Conservation (phyloP, 2,797 vertebrate genomes). For the Salmo trutta region DNA sequence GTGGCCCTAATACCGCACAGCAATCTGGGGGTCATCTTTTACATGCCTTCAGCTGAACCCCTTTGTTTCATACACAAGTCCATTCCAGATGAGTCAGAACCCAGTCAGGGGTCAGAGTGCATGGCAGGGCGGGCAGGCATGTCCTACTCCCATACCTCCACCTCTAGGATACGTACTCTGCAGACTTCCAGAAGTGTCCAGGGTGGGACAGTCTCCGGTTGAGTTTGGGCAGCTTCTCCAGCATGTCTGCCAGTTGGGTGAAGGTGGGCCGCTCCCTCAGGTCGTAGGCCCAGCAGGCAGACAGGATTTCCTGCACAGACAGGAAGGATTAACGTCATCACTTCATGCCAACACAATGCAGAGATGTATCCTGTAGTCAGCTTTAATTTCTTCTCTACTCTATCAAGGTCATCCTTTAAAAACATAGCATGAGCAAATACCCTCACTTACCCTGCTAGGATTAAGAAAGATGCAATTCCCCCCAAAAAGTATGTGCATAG, state of each 20-base stretch:
- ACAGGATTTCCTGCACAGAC: constrained; percentile 89
- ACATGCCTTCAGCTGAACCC: neutral
- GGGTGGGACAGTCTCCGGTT: constrained; percentile 97
- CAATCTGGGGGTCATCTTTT: too few species aligned
- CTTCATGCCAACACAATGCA: neutral
- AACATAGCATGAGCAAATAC: neutral
- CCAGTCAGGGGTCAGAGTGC: neutral
- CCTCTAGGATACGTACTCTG: constrained; percentile 88
- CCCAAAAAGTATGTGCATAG: neutral
- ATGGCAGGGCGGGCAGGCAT: neutral
- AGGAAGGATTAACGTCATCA: neutral
- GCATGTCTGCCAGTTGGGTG: constrained; percentile 93
- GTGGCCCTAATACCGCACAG: neutral
- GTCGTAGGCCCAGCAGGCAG: constrained; percentile 93
- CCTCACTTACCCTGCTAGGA: neutral
- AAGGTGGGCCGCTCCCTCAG: constrained; percentile 88
- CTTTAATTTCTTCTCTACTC: neutral
- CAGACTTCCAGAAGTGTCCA: constrained; percentile 99
- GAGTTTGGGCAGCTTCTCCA: constrained; percentile 97
- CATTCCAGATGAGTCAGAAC: neutral
- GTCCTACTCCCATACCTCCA: constrained; percentile 24
- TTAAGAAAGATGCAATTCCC: neutral
- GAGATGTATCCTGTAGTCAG: neutral
- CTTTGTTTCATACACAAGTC: neutral
- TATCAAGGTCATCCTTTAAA: neutral